Evolutionary conservation across 2,888 invertebrate species (phyloP).

Genomic region (Pheosia tremula): DNA sequence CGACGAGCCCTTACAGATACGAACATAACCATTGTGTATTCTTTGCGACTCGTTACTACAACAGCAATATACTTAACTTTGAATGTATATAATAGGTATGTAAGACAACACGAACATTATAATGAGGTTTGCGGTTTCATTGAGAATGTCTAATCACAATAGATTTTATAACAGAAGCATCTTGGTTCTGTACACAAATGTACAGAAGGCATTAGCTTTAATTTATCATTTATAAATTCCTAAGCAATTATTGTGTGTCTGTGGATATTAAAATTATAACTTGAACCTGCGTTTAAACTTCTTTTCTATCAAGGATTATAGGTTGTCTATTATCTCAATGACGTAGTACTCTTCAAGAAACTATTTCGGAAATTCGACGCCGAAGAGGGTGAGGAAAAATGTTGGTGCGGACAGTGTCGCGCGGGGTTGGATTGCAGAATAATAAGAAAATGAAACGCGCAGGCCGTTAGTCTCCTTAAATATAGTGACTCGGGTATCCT

Average conservation of each 20-base stretch:
- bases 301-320: constrained; percentile 10
- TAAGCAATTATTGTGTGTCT: no score
- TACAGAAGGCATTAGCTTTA: no score
- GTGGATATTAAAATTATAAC: no score
- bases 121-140: not conserved
- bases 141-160: constrained; percentile 14
- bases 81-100: not conserved
- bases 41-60: constrained; percentile 22
- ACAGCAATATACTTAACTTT: constrained; percentile 20
- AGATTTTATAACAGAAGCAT: constrained; percentile 17
- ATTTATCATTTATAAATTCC: no score
- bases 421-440: constrained; percentile 26
- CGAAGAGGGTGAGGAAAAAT: constrained; percentile 30
- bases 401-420: constrained; percentile 28
- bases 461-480: constrained; percentile 25
- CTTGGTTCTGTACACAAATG: constrained; percentile 8
- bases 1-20: constrained; percentile 48
- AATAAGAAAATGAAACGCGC: constrained; percentile 32
- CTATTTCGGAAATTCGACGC: constrained; percentile 38
- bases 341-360: constrained; percentile 26
- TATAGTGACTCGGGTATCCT: constrained; percentile 11
- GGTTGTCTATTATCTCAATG: constrained; percentile 21
- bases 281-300: constrained; percentile 7
- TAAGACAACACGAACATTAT: not conserved
- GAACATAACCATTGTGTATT: constrained; percentile 39